These are phyloP conservation scores for Callipepla californica DNA, from an alignment of 2,113 vertebrate genomes.

Conservation along the genomic window DNA sequence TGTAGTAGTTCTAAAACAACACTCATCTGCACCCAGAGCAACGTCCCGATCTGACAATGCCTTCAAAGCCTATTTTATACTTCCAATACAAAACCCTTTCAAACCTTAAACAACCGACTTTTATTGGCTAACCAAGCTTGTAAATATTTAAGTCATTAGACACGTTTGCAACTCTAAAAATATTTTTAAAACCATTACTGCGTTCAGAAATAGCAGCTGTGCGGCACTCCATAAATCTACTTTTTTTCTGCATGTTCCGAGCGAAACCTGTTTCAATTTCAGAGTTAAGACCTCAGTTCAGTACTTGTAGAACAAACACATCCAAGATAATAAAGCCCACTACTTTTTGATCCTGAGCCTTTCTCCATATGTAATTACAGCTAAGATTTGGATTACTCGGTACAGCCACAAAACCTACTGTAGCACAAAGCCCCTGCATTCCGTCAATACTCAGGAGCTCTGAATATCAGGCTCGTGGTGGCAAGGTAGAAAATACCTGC, in stretches of 20 bases:
- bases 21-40: neutral
- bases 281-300: neutral
- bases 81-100: neutral
- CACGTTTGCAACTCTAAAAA: neutral
- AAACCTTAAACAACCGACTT: neutral
- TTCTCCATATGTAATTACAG: neutral
- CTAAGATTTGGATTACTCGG: neutral
- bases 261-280: neutral
- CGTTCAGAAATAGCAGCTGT: constrained; percentile 2
- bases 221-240: neutral
- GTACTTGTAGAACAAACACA: neutral
- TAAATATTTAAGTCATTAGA: neutral
- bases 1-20: neutral
- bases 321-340: neutral
- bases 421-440: neutral
- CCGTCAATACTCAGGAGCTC: neutral
- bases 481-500: accelerated
- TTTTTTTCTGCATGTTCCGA: neutral
- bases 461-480: neutral
- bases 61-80: neutral
- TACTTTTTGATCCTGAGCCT: neutral
- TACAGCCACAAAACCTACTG: neutral
- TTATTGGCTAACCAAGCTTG: neutral
- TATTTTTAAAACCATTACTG: neutral
- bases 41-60: neutral